phyloP scores from a whole-genome alignment of 1,140 invertebrate genomes.

The Euwallacea fornicatus region DNA sequence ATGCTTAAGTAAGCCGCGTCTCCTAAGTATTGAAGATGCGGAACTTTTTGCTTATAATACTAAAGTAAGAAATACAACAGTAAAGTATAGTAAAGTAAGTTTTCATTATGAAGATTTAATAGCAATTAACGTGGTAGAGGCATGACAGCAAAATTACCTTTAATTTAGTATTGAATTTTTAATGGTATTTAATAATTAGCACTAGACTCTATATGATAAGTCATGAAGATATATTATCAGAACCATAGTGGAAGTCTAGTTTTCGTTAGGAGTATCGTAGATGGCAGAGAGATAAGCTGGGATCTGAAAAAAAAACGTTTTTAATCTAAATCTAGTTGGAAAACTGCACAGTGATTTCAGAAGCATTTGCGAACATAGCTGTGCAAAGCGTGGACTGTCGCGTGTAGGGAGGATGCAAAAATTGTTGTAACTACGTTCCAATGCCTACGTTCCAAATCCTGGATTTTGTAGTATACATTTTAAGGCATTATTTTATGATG shows the following conservation, averaged over 20 bases:
- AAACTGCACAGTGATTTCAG: neutral
- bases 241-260: constrained; percentile 2
- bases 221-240: neutral
- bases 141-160: neutral
- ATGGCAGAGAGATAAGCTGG: constrained; percentile 7
- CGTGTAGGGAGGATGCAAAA: neutral
- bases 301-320: neutral
- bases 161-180: neutral
- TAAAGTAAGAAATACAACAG: too few relatives aligned
- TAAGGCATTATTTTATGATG: too few relatives aligned
- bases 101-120: too few relatives aligned
- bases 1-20: too few relatives aligned
- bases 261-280: neutral
- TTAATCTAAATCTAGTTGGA: neutral
- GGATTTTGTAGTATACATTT: too few relatives aligned
- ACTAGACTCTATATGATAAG: neutral
- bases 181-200: neutral
- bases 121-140: too few relatives aligned
- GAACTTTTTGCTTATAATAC: too few relatives aligned
- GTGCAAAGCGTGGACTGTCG: neutral
- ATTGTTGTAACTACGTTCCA: neutral
- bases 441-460: too few relatives aligned
- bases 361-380: neutral
- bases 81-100: too few relatives aligned
- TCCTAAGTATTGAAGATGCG: too few relatives aligned